Base-by-base conservation (phyloP, 2,113 vertebrate genomes). In the Zosterops japonicus region DNA sequence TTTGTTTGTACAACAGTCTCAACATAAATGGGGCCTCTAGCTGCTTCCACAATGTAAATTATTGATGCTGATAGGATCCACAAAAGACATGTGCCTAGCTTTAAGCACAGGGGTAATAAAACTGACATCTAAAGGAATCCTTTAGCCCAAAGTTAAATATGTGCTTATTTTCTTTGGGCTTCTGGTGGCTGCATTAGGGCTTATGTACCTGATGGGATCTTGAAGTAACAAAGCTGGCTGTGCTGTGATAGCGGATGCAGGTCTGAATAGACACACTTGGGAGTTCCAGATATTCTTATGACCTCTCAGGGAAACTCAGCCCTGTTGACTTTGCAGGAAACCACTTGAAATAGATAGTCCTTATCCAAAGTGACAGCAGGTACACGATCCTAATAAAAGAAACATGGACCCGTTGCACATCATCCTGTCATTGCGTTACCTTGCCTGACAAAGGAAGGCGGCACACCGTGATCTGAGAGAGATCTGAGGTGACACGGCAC, bases 281-380 rank as follows among this genome's bases (percentile, higher is more conserved):
- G 68, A 39, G 41, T 78, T 85, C 86, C 52, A 84, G 83, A 56
- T 85, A 76, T 91, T 95, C 81, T 85, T 21, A 46, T 55, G 80
- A 88, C 85, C 78, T 90, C 80, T 89, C 4, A 9, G 65, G 83
- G 87, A 93, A 87, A 68, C 61, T 50, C 23, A 2, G 59, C 52
- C 27, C 28, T 3, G 9, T 60, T 93, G 81, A 78, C 84, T 95
- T 92, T 0, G 0, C 57, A 71, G 95, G 86, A 94, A 90, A 78
- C 41, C 33, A 29, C 68, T 96, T 94, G 91, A 96, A 83, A 90
- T 63, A 52, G 85, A 83, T 90, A 84, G 83, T 76, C 77, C 67
- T 96, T 94, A 96, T 96, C 69, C 17, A 18, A 91, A 77, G 75
- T 88, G 94, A 96, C 96, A 95, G 84, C 88, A 96, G 95, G 86